phyloP scores from a whole-genome alignment of 2,797 vertebrate genomes.

The Philypnodon macrostomus region DNA sequence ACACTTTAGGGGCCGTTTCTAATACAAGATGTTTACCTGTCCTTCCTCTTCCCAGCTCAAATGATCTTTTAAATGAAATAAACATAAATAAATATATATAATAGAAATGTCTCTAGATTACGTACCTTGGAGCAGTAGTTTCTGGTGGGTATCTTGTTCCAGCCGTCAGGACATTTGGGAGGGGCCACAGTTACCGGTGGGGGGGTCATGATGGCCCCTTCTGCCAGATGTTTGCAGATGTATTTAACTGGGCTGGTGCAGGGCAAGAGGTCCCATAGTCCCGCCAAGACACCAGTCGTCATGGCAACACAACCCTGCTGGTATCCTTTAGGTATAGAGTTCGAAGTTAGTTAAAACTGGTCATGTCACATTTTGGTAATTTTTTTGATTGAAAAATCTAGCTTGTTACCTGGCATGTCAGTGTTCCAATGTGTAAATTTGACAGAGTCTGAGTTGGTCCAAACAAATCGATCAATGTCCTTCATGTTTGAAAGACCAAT shows the following conservation, averaged over 20 bases:
- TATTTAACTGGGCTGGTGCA: constrained; percentile 88
- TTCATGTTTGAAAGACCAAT: constrained; percentile 86
- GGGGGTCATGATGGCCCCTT: constrained; percentile 77
- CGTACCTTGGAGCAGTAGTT: constrained; percentile 68
- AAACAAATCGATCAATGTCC: constrained; percentile 80
- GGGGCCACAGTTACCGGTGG: constrained; percentile 74
- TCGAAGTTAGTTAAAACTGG: not conserved
- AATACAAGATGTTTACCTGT: no score
- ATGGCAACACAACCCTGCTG: constrained; percentile 88
- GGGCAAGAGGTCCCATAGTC: constrained; percentile 90
- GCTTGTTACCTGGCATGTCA: constrained; percentile 85
- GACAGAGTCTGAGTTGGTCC: constrained; percentile 77
- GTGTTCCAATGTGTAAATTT: constrained; percentile 88
- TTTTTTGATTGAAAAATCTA: no score
- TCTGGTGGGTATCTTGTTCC: constrained; percentile 62
- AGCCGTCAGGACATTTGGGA: constrained; percentile 78
- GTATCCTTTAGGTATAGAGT: constrained; percentile 76
- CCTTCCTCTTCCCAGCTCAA: no score
- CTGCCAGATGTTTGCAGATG: constrained; percentile 87
- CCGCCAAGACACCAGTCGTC: constrained; percentile 84
- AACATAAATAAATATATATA: no score
- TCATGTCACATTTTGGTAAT: not conserved
- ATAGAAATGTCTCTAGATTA: not conserved
- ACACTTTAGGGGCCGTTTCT: no score
- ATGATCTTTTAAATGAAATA: no score